These are phyloP conservation scores for Drosophila malerkotliana DNA, from an alignment of 1,140 invertebrate species.

Conservation along the genomic window DNA sequence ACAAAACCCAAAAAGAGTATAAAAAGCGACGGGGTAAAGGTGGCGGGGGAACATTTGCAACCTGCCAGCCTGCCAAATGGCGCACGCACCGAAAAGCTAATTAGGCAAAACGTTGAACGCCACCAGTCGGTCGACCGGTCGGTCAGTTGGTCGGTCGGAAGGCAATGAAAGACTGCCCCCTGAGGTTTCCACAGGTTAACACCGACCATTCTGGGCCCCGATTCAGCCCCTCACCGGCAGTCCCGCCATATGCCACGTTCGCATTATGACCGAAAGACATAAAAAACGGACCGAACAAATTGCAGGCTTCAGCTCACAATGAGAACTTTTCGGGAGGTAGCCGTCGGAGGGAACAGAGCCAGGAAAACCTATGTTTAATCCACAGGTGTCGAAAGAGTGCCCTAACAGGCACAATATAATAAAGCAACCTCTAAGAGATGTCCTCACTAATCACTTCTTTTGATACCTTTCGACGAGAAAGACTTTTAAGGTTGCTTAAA, in stretches of 20 bases:
- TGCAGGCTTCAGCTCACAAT: constrained; percentile 19
- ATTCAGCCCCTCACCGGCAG: constrained; percentile 1
- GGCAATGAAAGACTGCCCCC: constrained; percentile 58
- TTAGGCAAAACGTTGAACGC: constrained; percentile 75
- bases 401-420: neutral
- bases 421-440: neutral
- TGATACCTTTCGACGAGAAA: too few species aligned
- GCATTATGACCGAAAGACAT: constrained; percentile 26
- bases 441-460: too few species aligned
- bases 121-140: constrained; percentile 9
- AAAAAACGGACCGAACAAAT: constrained; percentile 35
- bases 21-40: neutral
- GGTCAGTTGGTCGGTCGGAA: neutral
- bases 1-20: constrained; percentile 1
- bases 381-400: constrained; percentile 2
- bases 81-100: constrained; percentile 76
- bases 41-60: constrained; percentile 31
- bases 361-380: neutral
- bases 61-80: constrained; percentile 41
- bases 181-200: constrained; percentile 46
- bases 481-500: too few species aligned
- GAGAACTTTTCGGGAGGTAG: neutral
- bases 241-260: neutral
- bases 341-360: neutral
- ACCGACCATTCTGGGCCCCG: constrained; percentile 36